Percentiles rank a stretch among this genome's conserved stretches.
Evolutionary conservation across 1,140 invertebrate species (phyloP).

Genomic region (Gonioctena quinquepunctata): DNA sequence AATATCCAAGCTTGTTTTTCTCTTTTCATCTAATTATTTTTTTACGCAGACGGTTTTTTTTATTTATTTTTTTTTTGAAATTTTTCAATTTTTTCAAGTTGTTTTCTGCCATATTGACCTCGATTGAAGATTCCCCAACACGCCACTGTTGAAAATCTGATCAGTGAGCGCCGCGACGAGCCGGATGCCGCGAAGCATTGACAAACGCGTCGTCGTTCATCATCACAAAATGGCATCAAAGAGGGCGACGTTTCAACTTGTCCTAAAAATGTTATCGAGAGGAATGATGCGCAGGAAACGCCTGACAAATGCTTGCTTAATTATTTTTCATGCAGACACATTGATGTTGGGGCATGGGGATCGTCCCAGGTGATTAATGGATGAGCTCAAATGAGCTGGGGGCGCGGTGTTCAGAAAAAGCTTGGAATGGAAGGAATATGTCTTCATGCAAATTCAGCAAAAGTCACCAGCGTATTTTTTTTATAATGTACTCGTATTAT

Average conservation of each 20-base stretch:
- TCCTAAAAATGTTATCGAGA: slow-evolving; percentile 27
- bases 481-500: no score
- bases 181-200: slow-evolving; percentile 31
- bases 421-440: no score
- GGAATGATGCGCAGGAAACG: slow-evolving; percentile 40
- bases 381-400: slow-evolving; percentile 24
- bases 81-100: no score
- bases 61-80: no score
- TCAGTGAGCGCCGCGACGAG: background rate
- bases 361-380: slow-evolving; percentile 42
- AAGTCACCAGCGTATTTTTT: no score
- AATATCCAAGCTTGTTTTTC: no score
- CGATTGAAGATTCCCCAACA: no score
- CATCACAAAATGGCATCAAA: slow-evolving; percentile 31
- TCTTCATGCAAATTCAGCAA: no score
- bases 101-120: no score
- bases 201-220: slow-evolving; percentile 34
- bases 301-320: slow-evolving; percentile 50
- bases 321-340: slow-evolving; percentile 51
- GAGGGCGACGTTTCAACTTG: slow-evolving; percentile 20
- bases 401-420: no score
- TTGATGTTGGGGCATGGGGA: slow-evolving; percentile 35
- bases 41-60: no score
- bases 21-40: no score
- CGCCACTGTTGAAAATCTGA: background rate